Base-by-base conservation (phyloP, 2,888 invertebrate species). In the Acrocyrtus sp. region DNA sequence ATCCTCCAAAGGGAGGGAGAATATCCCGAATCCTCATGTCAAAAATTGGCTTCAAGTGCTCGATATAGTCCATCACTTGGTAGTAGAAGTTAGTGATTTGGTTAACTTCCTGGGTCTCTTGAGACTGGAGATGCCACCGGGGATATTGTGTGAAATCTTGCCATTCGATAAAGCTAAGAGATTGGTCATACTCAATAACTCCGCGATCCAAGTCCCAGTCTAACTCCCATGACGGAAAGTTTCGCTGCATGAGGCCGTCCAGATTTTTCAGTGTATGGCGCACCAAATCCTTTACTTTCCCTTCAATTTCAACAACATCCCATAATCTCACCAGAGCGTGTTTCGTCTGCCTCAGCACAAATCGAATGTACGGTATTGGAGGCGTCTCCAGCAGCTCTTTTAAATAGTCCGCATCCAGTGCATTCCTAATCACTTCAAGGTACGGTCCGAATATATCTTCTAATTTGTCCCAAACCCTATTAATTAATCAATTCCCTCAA, bases 151-250 rank as follows among this genome's bases (percentile, higher is more conserved):
- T 79, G 68, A 84, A 83, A 43, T 81, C 81, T 10, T 79, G 74
- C 84, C 84, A 84, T 22, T 81, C 77, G 15, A 83, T 48, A 5
- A 83, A 81, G 19, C 74, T 76, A 4, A 83, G 75, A 1, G 79
- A 78, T 60, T 83, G 82, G 27, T 81, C 81, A 65, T 81, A 82
- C 53, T 82, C 81, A 41, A 83, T 65, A 8, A 77, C 67, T 2
- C 83, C 83, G 12, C 72, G 62, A 17, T 82, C 81, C 10, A 79
- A 60, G 4, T 82, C 81, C 69, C 79, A 80, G 8, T 80, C 48
- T 19, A 78, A 27, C 15, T 58, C 53, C 34, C 74, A 74, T 3
- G 77, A 53, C 2, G 78, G 80, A 50, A 79, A 74, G 60, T 82
- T 78, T 21, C 81, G 78, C 34, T 78, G 78, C 53, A 80, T 56